These are phyloP conservation scores for Carollia perspicillata DNA, from an alignment of 2,113 vertebrate species.

Conservation along the genomic window DNA sequence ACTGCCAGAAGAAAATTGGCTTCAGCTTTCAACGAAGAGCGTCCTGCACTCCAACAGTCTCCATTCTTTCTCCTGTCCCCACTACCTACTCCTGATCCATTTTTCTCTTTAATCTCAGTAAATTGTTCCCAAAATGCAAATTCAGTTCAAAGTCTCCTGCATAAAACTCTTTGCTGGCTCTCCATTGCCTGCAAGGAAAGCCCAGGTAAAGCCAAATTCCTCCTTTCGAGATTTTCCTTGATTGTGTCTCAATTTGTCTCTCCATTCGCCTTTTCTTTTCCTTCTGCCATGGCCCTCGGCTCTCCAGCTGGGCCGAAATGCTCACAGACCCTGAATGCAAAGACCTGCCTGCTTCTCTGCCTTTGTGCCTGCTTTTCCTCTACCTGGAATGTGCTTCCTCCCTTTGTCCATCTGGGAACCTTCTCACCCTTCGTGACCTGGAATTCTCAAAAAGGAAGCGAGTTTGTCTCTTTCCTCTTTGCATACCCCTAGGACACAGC, in stretches of 20 bases:
- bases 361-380: neutral
- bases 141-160: neutral
- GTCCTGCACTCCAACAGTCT: neutral
- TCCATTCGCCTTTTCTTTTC: neutral
- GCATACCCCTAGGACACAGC: neutral
- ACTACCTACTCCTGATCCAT: neutral
- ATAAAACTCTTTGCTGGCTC: neutral
- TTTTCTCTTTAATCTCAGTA: neutral
- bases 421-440: neutral
- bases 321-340: fast-evolving
- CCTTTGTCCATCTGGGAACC: neutral
- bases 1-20: neutral
- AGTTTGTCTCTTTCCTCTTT: neutral
- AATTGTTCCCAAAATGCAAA: neutral
- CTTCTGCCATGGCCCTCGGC: neutral
- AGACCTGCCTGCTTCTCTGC: neutral
- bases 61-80: neutral
- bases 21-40: neutral
- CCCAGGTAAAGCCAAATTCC: neutral
- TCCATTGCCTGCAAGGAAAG: neutral
- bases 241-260: neutral
- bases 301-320: neutral
- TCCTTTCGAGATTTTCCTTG: neutral
- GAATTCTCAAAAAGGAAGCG: neutral
- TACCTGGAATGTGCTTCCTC: neutral